Conservation (phyloP, 35 echinoderm and acorn worm genomes). For the Chiridota heheva region DNA sequence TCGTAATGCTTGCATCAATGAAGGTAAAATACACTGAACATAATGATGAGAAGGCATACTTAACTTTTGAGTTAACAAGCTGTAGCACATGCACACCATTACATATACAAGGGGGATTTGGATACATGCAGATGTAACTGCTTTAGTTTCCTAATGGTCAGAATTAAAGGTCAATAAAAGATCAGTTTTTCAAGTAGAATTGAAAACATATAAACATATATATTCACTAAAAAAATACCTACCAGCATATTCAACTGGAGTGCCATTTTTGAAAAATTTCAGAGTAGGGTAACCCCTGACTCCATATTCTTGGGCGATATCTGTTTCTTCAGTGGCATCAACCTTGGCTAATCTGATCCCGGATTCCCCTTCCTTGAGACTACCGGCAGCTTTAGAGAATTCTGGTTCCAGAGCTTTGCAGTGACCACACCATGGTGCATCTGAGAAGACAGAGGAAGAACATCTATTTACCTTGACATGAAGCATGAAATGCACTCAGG, state of each 20-base stretch:
- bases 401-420: constrained; percentile 84
- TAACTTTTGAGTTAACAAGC: too few relatives aligned
- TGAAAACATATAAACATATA: too few relatives aligned
- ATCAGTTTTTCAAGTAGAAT: too few relatives aligned
- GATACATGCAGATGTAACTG: too few relatives aligned
- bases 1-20: too few relatives aligned
- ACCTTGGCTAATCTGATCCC: constrained; percentile 83
- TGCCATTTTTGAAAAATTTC: constrained; percentile 88
- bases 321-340: constrained; percentile 82
- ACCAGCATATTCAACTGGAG: constrained; percentile 71
- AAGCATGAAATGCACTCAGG: not conserved
- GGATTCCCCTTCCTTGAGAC: constrained; percentile 63
- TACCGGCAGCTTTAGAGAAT: constrained; percentile 69
- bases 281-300: constrained; percentile 95
- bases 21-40: too few relatives aligned
- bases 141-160: too few relatives aligned
- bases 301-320: constrained; percentile 63
- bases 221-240: constrained; percentile 17
- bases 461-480: not conserved
- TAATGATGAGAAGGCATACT: too few relatives aligned
- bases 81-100: too few relatives aligned
- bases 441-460: constrained; percentile 41
- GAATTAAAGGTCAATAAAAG: too few relatives aligned
- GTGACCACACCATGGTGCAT: constrained; percentile 99
- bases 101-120: too few relatives aligned